Base-by-base conservation (phyloP, 2,113 vertebrate genomes). In the Paratilapia polleni region DNA sequence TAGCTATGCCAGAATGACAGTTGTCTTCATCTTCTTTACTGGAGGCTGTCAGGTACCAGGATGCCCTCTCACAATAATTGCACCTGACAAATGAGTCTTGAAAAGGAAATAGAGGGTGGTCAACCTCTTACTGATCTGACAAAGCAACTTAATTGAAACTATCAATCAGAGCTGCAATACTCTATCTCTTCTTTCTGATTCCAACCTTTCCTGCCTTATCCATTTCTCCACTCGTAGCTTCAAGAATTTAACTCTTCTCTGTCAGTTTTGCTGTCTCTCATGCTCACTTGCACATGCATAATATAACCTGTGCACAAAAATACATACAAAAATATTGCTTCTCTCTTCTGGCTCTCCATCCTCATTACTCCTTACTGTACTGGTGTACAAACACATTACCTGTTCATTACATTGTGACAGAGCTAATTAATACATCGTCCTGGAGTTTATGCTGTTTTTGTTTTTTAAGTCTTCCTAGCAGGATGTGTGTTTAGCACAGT, bases 71-170 rank as follows among this genome's bases (percentile, higher is more conserved):
- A 90, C 82, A 87, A 91, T 91, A 88, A 93, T 87, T 92, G 83
- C 85, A 93, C 87, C 90, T 88, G 93, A 93, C 90, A 93, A 94
- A 95, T 92, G 88, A 94, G 89, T 74, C 89, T 81, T 78, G 89
- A 90, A 90, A 91, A 93, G 91, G 68, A 77, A 94, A 93, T 91
- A 83, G 91, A 92, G 87, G 92, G 88, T 88, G 94, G 93, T 93
- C 83, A 89, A 76, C 77, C 90, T 80, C 85, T 88, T 79, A 88
- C 89, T 82, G 83, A 94, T 94, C 88, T 93, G 92, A 93, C 87
- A 81, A 78, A 84, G 83, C n/a, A 78, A 86, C 83, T 87, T 95
- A 95, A 95, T 95, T 95, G 93, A 94, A 94, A 91, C 90, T 88
- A 95, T 95, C 94, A 95, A 94, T 95, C 94, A 94, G 82, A 85